Base-by-base conservation (phyloP, 1,140 invertebrate genomes). In the Leptoteleia sp. region DNA sequence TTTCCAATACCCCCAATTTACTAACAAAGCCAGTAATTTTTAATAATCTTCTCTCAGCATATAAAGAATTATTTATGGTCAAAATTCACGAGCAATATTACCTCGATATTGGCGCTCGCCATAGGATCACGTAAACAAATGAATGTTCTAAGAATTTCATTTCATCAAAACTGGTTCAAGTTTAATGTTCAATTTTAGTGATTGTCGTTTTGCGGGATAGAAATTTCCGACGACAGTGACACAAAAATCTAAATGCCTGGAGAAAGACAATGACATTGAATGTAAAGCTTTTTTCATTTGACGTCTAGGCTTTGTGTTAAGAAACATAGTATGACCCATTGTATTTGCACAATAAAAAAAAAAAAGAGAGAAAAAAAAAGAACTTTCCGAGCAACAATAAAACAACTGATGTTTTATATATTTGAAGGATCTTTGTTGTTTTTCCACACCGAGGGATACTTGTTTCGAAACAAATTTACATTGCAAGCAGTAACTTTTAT, bases 261-360 rank as follows among this genome's bases (percentile, higher is more conserved):
- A 55, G 37, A 40, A 11, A 38, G 13, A 55, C 52, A 55, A 38
- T 42, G 37, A 42, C 19, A 55, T 55, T 42, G 11, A 55, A 42
- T 40, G 25, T 42, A 42, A 17, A 40, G 37, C 13, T 38, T 42
- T 42, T 55, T 42, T 29, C 37, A 55, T 22, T 55, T 40, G 11
- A 40, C 22, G n/a, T 29, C 52, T 55, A 13, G 17, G 12, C 37
- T 38, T 42, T 42, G 22, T 55, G 5, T 17, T 13, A 16, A 2
- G 25, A 15, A 29, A 16, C 17, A 42, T n/a, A 29, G 12, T 38
- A 29, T 12, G 6, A 29, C 13, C 52, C 6, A 55, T 55, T 55
- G 37, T 55, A 3, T 42, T 16, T 16, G 9, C 8, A 55, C 19
- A n/a, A n/a, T n/a, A n/a, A n/a, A n/a, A n/a, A n/a, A n/a, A n/a